A percentile compares a stretch with the other conserved stretches of the same genome.
phyloP scores from a whole-genome alignment of 2,797 vertebrate genomes.

The Gadopsis bispinosus region DNA sequence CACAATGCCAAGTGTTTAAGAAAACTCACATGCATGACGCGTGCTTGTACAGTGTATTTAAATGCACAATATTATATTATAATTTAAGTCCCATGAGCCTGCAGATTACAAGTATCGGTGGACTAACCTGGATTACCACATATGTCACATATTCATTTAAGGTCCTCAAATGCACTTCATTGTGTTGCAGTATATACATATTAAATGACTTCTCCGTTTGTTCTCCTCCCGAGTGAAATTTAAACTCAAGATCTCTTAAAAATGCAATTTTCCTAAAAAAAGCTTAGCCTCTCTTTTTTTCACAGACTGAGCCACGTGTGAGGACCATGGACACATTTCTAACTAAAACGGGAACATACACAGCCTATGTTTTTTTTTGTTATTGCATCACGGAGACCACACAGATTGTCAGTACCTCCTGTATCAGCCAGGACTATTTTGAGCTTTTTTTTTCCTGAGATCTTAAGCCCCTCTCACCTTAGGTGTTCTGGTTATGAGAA shows the following conservation, averaged over 20 bases:
- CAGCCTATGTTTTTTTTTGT: conserved; percentile 37
- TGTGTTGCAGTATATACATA: conserved; percentile 15
- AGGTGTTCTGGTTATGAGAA: conserved; percentile 65
- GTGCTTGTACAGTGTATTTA: not conserved
- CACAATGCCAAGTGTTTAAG: not conserved
- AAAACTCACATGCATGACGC: not conserved
- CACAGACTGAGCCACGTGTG: conserved; percentile 58
- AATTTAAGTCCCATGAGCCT: conserved; percentile 1
- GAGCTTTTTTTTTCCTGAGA: conserved; percentile 24
- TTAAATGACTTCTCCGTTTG: conserved; percentile 43
- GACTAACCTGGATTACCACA: not conserved
- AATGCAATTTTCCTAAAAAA: conserved; percentile 66
- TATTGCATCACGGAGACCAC: conserved; percentile 46
- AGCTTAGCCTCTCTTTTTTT: conserved; percentile 58
- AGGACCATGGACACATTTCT: conserved; percentile 65
- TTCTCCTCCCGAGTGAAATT: conserved; percentile 60
- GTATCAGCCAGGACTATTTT: conserved; percentile 43
- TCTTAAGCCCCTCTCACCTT: conserved; percentile 64
- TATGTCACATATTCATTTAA: conserved; percentile 6
- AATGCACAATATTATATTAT: conserved; percentile 7
- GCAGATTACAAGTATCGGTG: not conserved
- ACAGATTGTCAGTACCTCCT: conserved; percentile 47
- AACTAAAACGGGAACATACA: conserved; percentile 52
- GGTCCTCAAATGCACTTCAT: conserved; percentile 13
- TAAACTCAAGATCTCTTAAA: conserved; percentile 65